A percentile compares a stretch with the other conserved stretches of the same genome.
Conservation (phyloP, 1,140 invertebrate genomes). For the Brachionus koreanus region DNA sequence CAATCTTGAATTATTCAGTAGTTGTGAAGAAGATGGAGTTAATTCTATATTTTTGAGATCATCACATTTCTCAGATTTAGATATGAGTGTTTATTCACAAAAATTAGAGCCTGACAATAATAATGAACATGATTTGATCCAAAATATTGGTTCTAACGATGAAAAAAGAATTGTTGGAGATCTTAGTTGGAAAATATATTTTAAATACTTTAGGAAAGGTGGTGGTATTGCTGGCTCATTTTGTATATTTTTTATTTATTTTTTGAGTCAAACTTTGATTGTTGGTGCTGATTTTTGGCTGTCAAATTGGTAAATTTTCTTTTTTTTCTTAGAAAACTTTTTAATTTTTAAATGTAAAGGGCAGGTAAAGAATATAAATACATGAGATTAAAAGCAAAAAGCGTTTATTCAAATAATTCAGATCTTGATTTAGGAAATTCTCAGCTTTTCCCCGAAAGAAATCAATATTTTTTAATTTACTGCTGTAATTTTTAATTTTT, state of each 20-base stretch:
- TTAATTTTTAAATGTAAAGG: not conserved
- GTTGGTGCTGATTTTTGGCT: constrained; percentile 75
- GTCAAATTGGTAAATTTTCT: constrained; percentile 65
- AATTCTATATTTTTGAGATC: constrained; percentile 46
- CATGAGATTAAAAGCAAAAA: not conserved
- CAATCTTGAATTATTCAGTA: not conserved
- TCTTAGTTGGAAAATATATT: constrained; percentile 64
- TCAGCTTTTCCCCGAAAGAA: not conserved
- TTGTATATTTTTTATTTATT: constrained; percentile 62
- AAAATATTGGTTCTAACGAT: constrained; percentile 48
- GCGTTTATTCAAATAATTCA: not conserved
- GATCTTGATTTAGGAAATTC: not conserved
- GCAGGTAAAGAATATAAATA: not conserved
- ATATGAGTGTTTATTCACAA: not conserved
- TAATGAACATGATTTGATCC: not conserved
- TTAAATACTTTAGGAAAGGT: constrained; percentile 68
- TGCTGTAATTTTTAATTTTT: not conserved
- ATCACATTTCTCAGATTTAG: not conserved
- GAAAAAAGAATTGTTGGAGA: constrained; percentile 62
- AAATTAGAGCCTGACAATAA: not conserved
- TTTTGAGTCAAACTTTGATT: constrained; percentile 68
- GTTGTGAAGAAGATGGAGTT: constrained; percentile 34
- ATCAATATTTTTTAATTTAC: not conserved
- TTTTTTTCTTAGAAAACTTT: not conserved
- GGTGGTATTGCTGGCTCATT: constrained; percentile 63